Evolutionary conservation across 1,140 invertebrate species (phyloP).

Genomic region (Homarus americanus): DNA sequence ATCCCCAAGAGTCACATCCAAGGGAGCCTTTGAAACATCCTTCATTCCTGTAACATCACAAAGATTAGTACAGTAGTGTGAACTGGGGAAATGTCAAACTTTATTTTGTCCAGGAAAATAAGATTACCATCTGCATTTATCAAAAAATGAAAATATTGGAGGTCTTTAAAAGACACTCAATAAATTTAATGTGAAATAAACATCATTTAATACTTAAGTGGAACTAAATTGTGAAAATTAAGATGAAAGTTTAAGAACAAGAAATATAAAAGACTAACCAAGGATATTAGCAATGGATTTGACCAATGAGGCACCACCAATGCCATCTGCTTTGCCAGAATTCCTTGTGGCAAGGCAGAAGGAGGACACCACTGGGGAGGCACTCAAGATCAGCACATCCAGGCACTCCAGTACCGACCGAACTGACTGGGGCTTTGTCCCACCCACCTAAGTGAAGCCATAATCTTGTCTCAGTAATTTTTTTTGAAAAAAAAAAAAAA

Average conservation of each 20-base stretch:
- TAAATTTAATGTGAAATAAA: too few relatives aligned
- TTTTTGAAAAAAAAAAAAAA: not conserved
- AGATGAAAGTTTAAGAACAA: too few relatives aligned
- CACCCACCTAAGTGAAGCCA: slow-evolving; percentile 45
- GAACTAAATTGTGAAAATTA: too few relatives aligned
- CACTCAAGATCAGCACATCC: slow-evolving; percentile 48
- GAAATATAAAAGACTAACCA: slow-evolving; percentile 81
- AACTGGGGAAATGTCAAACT: too few relatives aligned
- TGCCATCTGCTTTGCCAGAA: slow-evolving; percentile 79
- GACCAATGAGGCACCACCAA: slow-evolving; percentile 81
- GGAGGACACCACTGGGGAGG: slow-evolving; percentile 59
- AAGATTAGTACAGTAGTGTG: too few relatives aligned
- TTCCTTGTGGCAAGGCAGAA: slow-evolving; percentile 83
- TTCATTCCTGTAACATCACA: slow-evolving; percentile 82
- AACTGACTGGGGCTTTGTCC: slow-evolving; percentile 66
- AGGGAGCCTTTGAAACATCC: slow-evolving; percentile 87
- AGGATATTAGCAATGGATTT: slow-evolving; percentile 90
- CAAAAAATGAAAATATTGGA: too few relatives aligned
- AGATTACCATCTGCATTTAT: too few relatives aligned
- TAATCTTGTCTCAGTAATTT: not conserved
- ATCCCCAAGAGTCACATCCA: slow-evolving; percentile 89
- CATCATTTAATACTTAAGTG: too few relatives aligned
- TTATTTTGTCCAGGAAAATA: too few relatives aligned
- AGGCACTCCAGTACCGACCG: slow-evolving; percentile 65
- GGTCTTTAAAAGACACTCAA: too few relatives aligned